phyloP scores from a whole-genome alignment of 2,113 vertebrate genomes.

The Pitta sordida region DNA sequence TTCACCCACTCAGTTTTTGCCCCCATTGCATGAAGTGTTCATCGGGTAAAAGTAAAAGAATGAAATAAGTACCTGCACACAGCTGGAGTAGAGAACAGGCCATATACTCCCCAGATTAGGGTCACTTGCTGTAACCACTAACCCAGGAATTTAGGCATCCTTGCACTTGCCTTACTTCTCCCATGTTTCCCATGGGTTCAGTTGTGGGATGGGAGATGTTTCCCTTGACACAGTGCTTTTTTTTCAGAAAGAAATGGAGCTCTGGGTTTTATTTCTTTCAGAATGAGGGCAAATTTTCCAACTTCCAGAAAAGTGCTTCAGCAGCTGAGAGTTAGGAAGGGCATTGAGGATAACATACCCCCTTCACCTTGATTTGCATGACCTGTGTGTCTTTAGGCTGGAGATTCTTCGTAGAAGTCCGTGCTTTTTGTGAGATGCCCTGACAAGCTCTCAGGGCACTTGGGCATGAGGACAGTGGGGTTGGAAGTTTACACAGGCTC shows the following conservation, averaged over 20 bases:
- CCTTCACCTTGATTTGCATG: accelerated
- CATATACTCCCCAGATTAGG: accelerated
- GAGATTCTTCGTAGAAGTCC: neutral
- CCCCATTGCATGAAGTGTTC: neutral
- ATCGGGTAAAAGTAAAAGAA: neutral
- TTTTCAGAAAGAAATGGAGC: neutral
- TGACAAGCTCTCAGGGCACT: neutral
- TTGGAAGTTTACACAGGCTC: neutral
- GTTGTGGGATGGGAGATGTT: neutral
- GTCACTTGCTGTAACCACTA: neutral
- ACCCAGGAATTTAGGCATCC: accelerated
- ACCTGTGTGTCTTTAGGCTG: neutral
- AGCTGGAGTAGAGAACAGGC: neutral
- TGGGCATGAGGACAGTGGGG: neutral
- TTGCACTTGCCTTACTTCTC: neutral
- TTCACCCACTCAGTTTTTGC: neutral
- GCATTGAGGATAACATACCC: accelerated
- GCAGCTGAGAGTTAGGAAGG: accelerated
- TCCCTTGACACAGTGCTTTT: neutral
- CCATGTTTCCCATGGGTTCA: accelerated
- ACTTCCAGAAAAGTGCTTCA: neutral
- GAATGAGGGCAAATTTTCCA: no score
- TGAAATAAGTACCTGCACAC: neutral
- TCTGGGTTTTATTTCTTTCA: neutral
- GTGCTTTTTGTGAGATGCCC: neutral